A percentile compares a stretch with the other conserved stretches of the same genome.
These are phyloP conservation scores for Diplosoma virens DNA, from an alignment of 23 tunicate genomes.

Conservation along the genomic window DNA sequence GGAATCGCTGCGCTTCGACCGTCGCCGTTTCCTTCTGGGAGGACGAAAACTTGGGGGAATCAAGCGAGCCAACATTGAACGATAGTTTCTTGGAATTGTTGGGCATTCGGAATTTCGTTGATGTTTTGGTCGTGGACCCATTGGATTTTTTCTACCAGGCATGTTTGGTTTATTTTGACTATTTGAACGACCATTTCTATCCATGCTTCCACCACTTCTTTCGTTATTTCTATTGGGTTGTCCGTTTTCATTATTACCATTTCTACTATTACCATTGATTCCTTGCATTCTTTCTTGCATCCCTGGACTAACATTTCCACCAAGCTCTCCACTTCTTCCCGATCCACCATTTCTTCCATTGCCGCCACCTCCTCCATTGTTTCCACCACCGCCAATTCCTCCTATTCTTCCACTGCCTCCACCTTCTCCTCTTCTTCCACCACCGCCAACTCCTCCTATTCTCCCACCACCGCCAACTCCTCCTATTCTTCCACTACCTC, in stretches of 20 bases:
- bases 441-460: constrained; percentile 3
- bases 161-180: too few relatives aligned
- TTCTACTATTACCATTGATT: neutral
- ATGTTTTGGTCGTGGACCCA: neutral
- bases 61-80: neutral
- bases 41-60: constrained; percentile 13
- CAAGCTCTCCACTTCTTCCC: neutral
- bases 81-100: neutral
- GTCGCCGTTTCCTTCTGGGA: neutral
- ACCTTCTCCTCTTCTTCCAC: neutral
- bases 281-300: neutral
- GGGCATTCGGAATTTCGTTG: constrained; percentile 13
- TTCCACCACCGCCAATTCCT: neutral
- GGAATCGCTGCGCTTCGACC: neutral
- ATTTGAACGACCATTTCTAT: too few relatives aligned
- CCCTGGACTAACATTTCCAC: neutral
- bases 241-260: too few relatives aligned
- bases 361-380: neutral
- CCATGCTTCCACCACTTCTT: too few relatives aligned
- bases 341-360: neutral
- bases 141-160: too few relatives aligned
- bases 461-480: constrained; percentile 5
- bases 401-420: neutral
- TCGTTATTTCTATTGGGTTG: too few relatives aligned
- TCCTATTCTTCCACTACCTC: neutral